A percentile compares a stretch with the other conserved stretches of the same genome.
Evolutionary conservation across 2,797 vertebrate species (phyloP).

Genomic region (Propithecus perrieri): DNA sequence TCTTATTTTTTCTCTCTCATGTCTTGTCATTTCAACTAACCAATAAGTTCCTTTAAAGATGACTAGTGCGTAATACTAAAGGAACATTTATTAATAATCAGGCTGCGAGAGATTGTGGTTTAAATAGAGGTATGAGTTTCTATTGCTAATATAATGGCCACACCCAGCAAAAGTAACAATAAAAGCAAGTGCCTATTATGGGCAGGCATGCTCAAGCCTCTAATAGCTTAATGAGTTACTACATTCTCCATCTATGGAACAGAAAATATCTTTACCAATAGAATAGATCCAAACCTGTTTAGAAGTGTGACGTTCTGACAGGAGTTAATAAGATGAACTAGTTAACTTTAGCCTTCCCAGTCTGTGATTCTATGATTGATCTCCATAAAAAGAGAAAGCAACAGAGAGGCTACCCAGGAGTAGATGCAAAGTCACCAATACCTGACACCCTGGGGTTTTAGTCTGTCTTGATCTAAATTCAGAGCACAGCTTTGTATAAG

Average conservation of each 20-base stretch:
- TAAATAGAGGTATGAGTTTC: not conserved
- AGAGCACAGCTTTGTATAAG: slow-evolving; percentile 21
- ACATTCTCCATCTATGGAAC: not conserved
- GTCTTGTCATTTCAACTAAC: not conserved
- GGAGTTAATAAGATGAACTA: not conserved
- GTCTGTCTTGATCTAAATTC: slow-evolving; percentile 4
- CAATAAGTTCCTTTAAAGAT: not conserved
- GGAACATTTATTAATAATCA: not conserved
- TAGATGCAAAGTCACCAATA: not conserved
- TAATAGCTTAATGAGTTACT: not conserved
- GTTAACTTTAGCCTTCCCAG: not conserved
- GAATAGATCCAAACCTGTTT: not conserved
- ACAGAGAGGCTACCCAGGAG: not conserved
- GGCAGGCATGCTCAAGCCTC: not conserved
- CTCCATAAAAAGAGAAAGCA: not conserved
- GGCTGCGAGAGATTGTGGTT: not conserved
- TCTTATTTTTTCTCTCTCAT: not conserved
- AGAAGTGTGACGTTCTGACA: not conserved
- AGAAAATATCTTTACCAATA: slow-evolving; percentile 14
- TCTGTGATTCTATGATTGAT: not conserved
- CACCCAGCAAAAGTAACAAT: not conserved
- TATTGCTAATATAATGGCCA: not conserved
- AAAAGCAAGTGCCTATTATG: not conserved
- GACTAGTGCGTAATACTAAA: not conserved
- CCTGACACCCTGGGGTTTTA: not conserved